These are phyloP conservation scores for Antechinus stuartii DNA, from an alignment of 2,113 vertebrate species.

Conservation along the genomic window DNA sequence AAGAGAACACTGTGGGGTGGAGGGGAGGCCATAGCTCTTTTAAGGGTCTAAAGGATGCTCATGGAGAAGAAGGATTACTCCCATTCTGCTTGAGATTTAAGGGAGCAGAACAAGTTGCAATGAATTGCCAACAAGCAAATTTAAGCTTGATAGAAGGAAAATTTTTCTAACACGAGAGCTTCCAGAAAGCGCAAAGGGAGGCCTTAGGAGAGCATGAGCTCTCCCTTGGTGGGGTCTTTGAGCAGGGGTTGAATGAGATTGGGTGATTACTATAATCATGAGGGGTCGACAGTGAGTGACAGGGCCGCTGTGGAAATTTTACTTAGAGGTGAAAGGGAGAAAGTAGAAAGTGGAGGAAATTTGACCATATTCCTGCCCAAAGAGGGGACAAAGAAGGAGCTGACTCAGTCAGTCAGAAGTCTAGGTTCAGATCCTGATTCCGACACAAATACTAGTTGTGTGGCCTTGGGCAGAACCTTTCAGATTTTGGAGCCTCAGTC, in stretches of 20 bases:
- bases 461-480: background rate
- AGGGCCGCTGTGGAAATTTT: background rate
- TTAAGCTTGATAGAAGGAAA: background rate
- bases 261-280: background rate
- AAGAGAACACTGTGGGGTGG: background rate
- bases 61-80: background rate
- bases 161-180: too few species aligned
- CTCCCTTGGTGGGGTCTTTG: background rate
- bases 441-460: background rate
- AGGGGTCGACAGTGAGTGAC: constrained; percentile 2
- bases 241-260: background rate
- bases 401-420: background rate
- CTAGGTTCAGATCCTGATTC: background rate
- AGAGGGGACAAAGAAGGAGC: background rate
- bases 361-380: background rate
- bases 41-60: background rate
- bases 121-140: background rate
- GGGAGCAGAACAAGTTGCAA: background rate
- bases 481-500: background rate
- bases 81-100: background rate
- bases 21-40: background rate
- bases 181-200: background rate
- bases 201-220: background rate
- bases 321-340: background rate
- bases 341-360: background rate